Percentiles rank a stretch among this genome's conserved stretches.
Evolutionary conservation across 1,140 invertebrate species (phyloP).

Genomic region (Calliphora vicina): DNA sequence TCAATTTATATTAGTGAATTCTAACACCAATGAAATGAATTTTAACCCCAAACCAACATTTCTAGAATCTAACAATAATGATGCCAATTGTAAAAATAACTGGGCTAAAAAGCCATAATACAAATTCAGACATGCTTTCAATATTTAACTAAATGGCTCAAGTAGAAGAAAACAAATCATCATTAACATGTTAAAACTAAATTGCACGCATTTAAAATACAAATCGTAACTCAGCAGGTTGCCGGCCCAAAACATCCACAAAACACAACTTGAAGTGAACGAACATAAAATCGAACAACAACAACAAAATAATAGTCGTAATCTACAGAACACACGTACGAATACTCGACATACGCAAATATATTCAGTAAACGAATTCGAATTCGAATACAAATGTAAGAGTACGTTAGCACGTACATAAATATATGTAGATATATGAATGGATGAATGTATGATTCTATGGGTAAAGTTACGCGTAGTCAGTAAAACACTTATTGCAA

Average conservation of each 20-base stretch:
- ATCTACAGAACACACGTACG: too few species aligned
- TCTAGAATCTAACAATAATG: background rate
- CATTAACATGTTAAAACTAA: slow-evolving; percentile 15
- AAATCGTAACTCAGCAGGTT: slow-evolving; percentile 9
- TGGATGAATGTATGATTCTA: too few species aligned
- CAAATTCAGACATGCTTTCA: slow-evolving; percentile 5
- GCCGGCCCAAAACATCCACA: background rate
- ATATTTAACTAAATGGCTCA: slow-evolving; percentile 13
- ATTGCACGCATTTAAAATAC: slow-evolving; percentile 16
- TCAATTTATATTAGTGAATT: too few species aligned
- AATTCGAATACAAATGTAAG: too few species aligned
- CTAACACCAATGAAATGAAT: too few species aligned
- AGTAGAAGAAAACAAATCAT: background rate
- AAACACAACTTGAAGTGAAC: background rate
- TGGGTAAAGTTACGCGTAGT: too few species aligned
- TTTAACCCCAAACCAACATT: background rate
- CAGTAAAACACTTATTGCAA: too few species aligned
- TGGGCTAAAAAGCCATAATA: slow-evolving; percentile 9
- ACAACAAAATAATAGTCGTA: background rate
- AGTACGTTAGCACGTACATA: too few species aligned
- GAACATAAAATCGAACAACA: background rate
- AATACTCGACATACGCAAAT: too few species aligned
- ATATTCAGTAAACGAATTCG: too few species aligned
- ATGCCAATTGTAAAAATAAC: slow-evolving; percentile 13
- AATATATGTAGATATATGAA: too few species aligned